phyloP scores from a whole-genome alignment of 2,113 vertebrate species.

The Platycercus adscitus region DNA sequence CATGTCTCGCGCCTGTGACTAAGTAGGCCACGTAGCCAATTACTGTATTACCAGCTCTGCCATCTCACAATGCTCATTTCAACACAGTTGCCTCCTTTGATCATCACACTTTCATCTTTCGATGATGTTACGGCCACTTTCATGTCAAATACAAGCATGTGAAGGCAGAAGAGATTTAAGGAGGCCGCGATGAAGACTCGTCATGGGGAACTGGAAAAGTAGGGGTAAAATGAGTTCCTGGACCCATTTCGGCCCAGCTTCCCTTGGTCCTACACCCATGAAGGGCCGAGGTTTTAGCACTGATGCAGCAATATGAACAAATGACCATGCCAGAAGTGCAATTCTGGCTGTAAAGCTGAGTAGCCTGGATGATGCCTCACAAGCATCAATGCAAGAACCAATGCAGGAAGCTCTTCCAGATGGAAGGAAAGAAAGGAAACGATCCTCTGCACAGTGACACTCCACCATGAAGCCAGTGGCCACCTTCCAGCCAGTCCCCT shows the following conservation, averaged over 20 bases:
- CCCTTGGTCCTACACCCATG: background rate
- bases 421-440: background rate
- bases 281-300: background rate
- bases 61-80: slow-evolving; percentile 54
- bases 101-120: slow-evolving; percentile 62
- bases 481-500: background rate
- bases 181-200: slow-evolving; percentile 15
- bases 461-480: background rate
- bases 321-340: background rate
- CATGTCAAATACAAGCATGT: slow-evolving; percentile 32
- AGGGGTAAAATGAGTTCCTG: background rate
- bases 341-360: background rate
- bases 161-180: slow-evolving; percentile 37
- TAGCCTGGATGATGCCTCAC: background rate
- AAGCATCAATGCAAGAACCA: background rate
- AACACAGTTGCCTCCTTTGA: slow-evolving; percentile 60
- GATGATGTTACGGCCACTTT: slow-evolving; percentile 42
- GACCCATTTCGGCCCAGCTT: background rate
- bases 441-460: background rate
- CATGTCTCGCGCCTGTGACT: slow-evolving; percentile 6
- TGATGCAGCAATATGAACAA: background rate
- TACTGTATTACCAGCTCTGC: slow-evolving; percentile 48
- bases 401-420: background rate
- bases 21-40: slow-evolving; percentile 63
- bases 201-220: background rate